Percentiles rank a stretch among this genome's conserved stretches.
phyloP scores from a whole-genome alignment of 2,113 vertebrate species.

The Forbesichthys papilliferus region DNA sequence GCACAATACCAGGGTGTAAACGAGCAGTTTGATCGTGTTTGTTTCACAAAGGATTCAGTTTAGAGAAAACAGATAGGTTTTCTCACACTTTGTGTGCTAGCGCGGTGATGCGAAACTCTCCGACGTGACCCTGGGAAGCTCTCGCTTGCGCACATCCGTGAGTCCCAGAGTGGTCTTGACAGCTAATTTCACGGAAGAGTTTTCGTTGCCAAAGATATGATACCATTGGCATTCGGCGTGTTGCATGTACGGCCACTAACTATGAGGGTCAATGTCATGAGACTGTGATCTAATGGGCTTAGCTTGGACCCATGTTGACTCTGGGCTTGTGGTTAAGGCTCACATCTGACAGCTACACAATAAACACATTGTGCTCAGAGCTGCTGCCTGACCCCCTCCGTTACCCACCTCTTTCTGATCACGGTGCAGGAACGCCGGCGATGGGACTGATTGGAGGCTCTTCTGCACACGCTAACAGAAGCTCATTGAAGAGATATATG shows the following conservation, averaged over 20 bases:
- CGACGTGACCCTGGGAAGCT: constrained; percentile 1
- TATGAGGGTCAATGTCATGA: constrained; percentile 22
- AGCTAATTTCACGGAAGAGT: constrained; percentile 8
- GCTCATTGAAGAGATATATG: neutral
- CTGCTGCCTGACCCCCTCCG: constrained; percentile 20
- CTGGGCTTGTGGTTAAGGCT: constrained; percentile 10
- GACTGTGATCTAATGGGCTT: constrained; percentile 34
- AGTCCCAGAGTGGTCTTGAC: constrained; percentile 3
- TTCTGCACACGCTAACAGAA: constrained; percentile 29
- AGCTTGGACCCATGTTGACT: constrained; percentile 11
- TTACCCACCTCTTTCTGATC: constrained; percentile 1
- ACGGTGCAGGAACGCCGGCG: constrained; percentile 9
- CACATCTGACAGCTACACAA: constrained; percentile 35
- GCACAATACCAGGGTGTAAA: constrained; percentile 63
- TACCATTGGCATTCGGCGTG: neutral
- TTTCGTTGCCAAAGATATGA: neutral
- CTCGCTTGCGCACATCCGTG: neutral
- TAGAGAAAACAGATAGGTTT: constrained; percentile 36
- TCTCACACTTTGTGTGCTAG: constrained; percentile 27
- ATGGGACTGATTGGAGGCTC: constrained; percentile 32
- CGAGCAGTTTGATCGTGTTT: constrained; percentile 66
- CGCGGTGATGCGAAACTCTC: constrained; percentile 27
- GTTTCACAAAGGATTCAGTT: constrained; percentile 56
- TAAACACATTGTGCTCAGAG: constrained; percentile 54
- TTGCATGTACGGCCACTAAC: neutral